phyloP scores from a whole-genome alignment of 2,113 vertebrate genomes.

The Zosterops pallidus region DNA sequence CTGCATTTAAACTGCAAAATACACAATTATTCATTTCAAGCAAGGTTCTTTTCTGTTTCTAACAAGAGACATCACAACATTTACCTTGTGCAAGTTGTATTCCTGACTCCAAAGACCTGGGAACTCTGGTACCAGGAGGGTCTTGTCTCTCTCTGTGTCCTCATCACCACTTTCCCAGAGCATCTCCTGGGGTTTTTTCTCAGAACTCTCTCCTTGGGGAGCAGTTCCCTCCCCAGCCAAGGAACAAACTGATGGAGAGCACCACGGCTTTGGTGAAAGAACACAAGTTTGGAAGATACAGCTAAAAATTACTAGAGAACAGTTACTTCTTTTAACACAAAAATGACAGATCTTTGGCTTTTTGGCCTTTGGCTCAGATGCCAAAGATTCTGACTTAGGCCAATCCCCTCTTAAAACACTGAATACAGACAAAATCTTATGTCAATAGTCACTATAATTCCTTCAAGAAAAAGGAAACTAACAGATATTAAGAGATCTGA shows the following conservation, averaged over 20 bases:
- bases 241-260: background rate
- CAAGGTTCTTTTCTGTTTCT: background rate
- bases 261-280: background rate
- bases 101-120: slow-evolving; percentile 79
- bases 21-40: background rate
- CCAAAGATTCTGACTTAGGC: background rate
- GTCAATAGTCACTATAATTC: background rate
- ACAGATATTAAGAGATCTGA: background rate
- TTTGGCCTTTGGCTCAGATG: background rate
- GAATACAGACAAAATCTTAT: background rate
- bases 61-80: background rate
- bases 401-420: background rate
- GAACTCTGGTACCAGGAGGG: slow-evolving; percentile 82
- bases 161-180: background rate
- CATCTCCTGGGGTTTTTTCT: background rate
- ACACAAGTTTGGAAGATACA: background rate
- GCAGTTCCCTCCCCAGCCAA: background rate
- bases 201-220: background rate
- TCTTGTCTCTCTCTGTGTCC: slow-evolving; percentile 32
- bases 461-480: background rate
- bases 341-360: background rate
- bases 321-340: background rate
- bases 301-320: background rate
- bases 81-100: slow-evolving; percentile 56
- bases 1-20: background rate